phyloP scores from a whole-genome alignment of 2,113 vertebrate species.

The Zapus hudsonius region DNA sequence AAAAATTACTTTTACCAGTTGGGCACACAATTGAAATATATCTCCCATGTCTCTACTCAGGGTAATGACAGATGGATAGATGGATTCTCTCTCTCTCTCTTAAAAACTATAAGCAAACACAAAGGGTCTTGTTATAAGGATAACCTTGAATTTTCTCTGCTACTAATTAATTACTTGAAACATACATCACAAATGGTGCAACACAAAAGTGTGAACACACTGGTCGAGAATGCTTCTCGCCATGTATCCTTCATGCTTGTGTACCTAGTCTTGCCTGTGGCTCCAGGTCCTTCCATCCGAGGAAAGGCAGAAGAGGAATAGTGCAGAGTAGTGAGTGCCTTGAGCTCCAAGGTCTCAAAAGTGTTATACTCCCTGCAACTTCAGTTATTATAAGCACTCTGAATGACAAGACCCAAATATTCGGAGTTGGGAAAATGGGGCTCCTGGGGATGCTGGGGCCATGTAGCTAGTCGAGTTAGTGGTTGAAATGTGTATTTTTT shows the following conservation, averaged over 20 bases:
- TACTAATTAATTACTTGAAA: constrained; percentile 28
- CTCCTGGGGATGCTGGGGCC: background rate
- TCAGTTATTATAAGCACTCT: background rate
- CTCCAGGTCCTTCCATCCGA: background rate
- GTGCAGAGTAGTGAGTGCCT: background rate
- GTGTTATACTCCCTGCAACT: background rate
- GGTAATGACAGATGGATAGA: background rate
- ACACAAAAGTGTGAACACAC: background rate
- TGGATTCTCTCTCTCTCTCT: background rate
- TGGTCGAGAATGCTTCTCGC: background rate
- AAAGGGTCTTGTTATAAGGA: background rate
- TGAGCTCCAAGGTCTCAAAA: background rate
- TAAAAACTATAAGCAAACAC: background rate
- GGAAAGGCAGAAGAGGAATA: background rate
- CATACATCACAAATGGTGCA: background rate
- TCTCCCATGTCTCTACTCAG: background rate
- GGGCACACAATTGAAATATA: background rate
- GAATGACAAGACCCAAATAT: background rate
- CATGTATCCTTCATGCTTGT: background rate
- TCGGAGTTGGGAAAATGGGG: background rate
- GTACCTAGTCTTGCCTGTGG: background rate
- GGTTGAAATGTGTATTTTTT: background rate
- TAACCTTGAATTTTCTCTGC: constrained; percentile 42
- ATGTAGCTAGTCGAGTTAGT: background rate
- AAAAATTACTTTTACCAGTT: background rate